phyloP scores from a whole-genome alignment of 2,888 invertebrate species.

The Heliconius aoede region DNA sequence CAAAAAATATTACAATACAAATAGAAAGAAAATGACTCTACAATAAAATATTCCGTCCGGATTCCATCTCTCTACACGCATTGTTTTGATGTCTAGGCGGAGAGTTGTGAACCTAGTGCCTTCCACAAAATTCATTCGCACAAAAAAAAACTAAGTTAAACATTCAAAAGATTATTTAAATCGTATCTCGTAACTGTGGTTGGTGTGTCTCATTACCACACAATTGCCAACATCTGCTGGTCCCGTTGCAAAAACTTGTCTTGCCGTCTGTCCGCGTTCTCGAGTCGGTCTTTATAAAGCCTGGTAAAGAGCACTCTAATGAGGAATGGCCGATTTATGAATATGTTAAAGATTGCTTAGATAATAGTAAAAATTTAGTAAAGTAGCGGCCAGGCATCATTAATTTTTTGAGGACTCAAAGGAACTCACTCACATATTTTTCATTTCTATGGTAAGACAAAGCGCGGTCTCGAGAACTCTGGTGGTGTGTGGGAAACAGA shows the following conservation, averaged over 20 bases:
- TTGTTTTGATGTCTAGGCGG: too few relatives aligned
- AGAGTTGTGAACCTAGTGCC: too few relatives aligned
- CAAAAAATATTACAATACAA: too few relatives aligned
- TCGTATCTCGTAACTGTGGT: slow-evolving; percentile 1
- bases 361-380: not conserved
- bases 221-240: slow-evolving; percentile 48
- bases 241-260: slow-evolving; percentile 30
- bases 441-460: too few relatives aligned
- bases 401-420: too few relatives aligned
- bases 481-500: too few relatives aligned
- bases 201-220: slow-evolving; percentile 50
- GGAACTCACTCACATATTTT: too few relatives aligned
- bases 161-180: not conserved
- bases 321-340: not conserved
- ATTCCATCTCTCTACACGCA: not conserved
- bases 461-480: too few relatives aligned
- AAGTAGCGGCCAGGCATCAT: too few relatives aligned
- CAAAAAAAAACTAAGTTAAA: not conserved
- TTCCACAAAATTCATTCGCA: not conserved
- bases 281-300: not conserved
- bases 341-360: slow-evolving; percentile 1
- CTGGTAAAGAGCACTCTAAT: not conserved
- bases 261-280: slow-evolving; percentile 8
- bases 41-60: too few relatives aligned
- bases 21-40: too few relatives aligned